Evolutionary conservation across 2,888 invertebrate genomes (phyloP).

Genomic region (Nemapogon koenigi): DNA sequence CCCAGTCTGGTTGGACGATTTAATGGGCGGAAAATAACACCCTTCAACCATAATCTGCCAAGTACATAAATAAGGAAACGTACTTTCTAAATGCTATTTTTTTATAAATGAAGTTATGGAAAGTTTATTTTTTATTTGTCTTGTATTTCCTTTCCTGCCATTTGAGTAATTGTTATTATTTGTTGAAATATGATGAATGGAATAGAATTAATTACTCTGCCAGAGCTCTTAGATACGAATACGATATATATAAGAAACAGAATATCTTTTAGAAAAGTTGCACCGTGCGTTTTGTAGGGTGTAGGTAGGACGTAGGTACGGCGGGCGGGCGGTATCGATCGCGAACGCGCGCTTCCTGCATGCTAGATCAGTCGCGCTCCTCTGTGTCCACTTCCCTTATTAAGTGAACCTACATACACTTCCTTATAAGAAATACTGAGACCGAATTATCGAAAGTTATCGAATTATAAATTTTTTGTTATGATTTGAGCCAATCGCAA

Average conservation of each 20-base stretch:
- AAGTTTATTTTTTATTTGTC: too few relatives aligned
- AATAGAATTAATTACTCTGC: too few relatives aligned
- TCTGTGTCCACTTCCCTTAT: constrained; percentile 42
- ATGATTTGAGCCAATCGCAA: constrained; percentile 39
- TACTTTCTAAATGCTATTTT: too few relatives aligned
- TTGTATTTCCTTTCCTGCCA: too few relatives aligned
- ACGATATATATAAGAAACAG: neutral
- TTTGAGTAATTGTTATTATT: too few relatives aligned
- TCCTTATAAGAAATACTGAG: too few relatives aligned
- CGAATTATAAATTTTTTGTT: too few relatives aligned
- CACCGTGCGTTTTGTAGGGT: constrained; percentile 16
- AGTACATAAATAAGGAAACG: too few relatives aligned
- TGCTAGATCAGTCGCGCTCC: constrained; percentile 28
- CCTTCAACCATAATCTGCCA: constrained; percentile 13
- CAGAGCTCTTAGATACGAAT: neutral
- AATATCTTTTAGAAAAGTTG: constrained; percentile 6
- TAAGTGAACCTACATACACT: too few relatives aligned
- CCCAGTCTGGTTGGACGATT: constrained; percentile 17
- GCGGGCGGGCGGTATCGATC: constrained; percentile 63
- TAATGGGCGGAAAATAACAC: constrained; percentile 29
- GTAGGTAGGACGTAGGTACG: constrained; percentile 31
- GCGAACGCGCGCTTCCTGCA: constrained; percentile 51
- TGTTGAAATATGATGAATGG: too few relatives aligned
- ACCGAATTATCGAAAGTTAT: too few relatives aligned
- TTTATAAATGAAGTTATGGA: too few relatives aligned